Base-by-base conservation (phyloP, 2,888 invertebrate genomes). In the Leucophenga montana region DNA sequence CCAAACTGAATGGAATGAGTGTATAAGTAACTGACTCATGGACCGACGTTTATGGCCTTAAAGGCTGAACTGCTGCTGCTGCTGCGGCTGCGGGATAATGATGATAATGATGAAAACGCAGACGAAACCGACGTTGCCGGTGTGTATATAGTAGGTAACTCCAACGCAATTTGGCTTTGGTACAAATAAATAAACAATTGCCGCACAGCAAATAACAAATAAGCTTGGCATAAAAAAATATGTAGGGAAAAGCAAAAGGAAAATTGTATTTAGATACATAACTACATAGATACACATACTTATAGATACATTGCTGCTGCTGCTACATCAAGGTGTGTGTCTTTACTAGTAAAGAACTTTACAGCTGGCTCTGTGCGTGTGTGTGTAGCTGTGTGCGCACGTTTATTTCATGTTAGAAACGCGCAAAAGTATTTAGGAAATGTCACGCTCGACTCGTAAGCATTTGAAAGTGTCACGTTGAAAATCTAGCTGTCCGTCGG, bases 401-500 rank as follows among this genome's bases (percentile, higher is more conserved):
- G 6, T n/a, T 18, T 44, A 16, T 61, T 62, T 20, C 39, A 27
- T 64, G 22, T 39, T 39, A 44, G 48, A 46, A 53, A 44, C 44
- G 22, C 56, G 18, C 57, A 59, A 50, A 66, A 66, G 68, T 39
- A 68, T 59, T 65, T 57, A 68, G 53, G 68, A 73, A 78, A 71
- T 75, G 78, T 76, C 80, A 75, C 73, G 73, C 66, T 68, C 46
- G 71, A 74, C 69, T 73, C 79, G 82, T 79, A 84, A 82, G 84
- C 83, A 75, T 76, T 84, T 73, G 84, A 81, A 81, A 81, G 83
- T 81, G 81, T 81, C 81, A 81, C 84, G 81, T 84, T 77, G 78
- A 75, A 78, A 77, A 78, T 73, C 9, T 5, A 13, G 33, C 11
- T 44, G 3, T 61, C 8, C 31, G 3, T 39, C 33, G 16, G 13